Evolutionary conservation across 2,888 invertebrate genomes (phyloP).

Genomic region (Falcaria lacertinaria): DNA sequence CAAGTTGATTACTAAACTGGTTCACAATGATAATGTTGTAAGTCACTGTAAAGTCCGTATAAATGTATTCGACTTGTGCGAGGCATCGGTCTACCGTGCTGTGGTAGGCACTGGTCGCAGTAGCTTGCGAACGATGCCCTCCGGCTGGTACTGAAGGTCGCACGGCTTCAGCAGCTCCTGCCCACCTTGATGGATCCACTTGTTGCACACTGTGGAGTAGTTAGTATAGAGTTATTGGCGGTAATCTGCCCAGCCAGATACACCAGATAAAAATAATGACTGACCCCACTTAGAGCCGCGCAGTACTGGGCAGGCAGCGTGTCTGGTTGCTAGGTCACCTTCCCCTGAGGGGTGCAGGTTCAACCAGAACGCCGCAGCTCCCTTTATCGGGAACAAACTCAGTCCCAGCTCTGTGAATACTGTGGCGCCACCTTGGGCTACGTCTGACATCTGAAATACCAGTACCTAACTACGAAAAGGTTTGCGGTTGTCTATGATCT

Average conservation of each 20-base stretch:
- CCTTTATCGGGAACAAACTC: slow-evolving; percentile 92
- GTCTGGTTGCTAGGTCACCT: slow-evolving; percentile 94
- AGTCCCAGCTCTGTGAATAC: slow-evolving; percentile 95
- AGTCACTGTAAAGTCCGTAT: not conserved
- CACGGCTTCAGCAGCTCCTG: slow-evolving; percentile 90
- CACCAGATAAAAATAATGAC: slow-evolving; percentile 6
- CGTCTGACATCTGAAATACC: slow-evolving; percentile 97
- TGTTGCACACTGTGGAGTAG: slow-evolving; percentile 85
- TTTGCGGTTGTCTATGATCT: too few species aligned
- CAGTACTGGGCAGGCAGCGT: slow-evolving; percentile 99
- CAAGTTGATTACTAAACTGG: too few species aligned
- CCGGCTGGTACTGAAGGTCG: slow-evolving; percentile 72
- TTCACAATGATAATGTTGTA: too few species aligned
- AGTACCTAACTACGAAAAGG: too few species aligned
- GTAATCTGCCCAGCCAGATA: too few species aligned
- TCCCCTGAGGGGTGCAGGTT: slow-evolving; percentile 95
- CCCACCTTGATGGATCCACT: slow-evolving; percentile 95
- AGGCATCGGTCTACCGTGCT: not conserved
- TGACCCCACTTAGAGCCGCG: slow-evolving; percentile 98
- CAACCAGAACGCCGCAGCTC: slow-evolving; percentile 97
- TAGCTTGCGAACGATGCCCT: slow-evolving; percentile 48
- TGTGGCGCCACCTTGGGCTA: slow-evolving; percentile 97
- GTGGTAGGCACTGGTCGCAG: slow-evolving; percentile 37
- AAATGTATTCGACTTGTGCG: not conserved
- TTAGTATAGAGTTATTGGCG: too few species aligned